Base-by-base conservation (phyloP, 1,140 invertebrate genomes). In the Mya arenaria region DNA sequence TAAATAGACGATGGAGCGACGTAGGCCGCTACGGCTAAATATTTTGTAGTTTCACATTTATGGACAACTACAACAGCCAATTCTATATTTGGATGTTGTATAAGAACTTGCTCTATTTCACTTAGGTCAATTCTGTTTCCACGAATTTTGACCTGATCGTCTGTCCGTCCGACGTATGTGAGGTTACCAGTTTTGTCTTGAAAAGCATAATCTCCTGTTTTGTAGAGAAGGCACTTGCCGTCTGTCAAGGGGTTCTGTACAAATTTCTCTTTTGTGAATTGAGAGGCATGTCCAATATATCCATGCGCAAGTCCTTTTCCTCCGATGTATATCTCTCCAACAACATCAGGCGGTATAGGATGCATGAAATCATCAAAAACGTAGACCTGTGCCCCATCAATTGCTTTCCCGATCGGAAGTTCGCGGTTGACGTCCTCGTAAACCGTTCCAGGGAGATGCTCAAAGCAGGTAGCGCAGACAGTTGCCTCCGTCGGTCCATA, bases 141-240 rank as follows among this genome's bases (percentile, higher is more conserved):
- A 30, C 86, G 74, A 48, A 89, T 84, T 60, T 89, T 89, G 0
- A 89, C 75, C 81, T 88, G 86, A 71, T 86, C 83, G 68, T 89
- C 88, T 17, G 74, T 60, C 25, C 88, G 60, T 8, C 88, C 87
- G 13, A 86, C 56, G 52, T 73, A 89, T n/a, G 85, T 87, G 28
- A 89, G 80, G 25, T 75, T 82, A 6, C 88, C 87, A 41, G 84
- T 62, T 0, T 19, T 17, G n/a, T 86, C 83, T 58, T 86, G 84
- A 30, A 86, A 84, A 0, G 80, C 87, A 60, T 88, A 82, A 62
- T 89, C 88, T 13, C 88, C 88, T 0, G 88, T 87, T 56, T 85
- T 89, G 65, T 88, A 89, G 13, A 88, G 73, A 17, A 80, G 63
- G 1, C 36, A 66, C 37, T 36, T 19, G 15, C 68, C 28, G 25